Base-by-base conservation (phyloP, 2,797 vertebrate species). In the Macropodus opercularis region DNA sequence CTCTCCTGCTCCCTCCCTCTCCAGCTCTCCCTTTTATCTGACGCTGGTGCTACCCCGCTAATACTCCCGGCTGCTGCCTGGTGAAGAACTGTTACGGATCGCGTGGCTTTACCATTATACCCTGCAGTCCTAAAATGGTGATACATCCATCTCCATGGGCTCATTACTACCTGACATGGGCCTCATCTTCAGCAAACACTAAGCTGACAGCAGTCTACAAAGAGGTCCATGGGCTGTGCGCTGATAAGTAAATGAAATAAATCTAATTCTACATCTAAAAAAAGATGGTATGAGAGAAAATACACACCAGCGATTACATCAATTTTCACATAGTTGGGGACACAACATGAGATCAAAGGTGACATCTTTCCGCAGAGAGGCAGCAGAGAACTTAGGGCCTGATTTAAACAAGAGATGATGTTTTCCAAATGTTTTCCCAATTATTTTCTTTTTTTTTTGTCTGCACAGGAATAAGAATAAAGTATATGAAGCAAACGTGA, bases 81-180 rank as follows among this genome's bases (percentile, higher is more conserved):
- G 93, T 95, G 93, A 95, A 96, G 94, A 94, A 94, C 94, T 95
- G 95, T 96, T 95, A 95, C 94, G 90, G 94, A 95, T 93, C 91
- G 93, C 92, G 93, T 93, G 94, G 94, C 94, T 95, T 95, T 94
- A 92, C 93, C 94, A 95, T 95, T 94, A 94, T 91, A 95, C 94
- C 94, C 94, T 92, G 92, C 93, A 94, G 94, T 92, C 94, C 94
- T 94, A 95, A 94, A 94, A 79, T 70, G 89, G 92, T 92, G 86
- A 86, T 81, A 92, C 93, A 94, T 93, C 92, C 91, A 81, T 81
- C 79, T 86, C 86, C 77, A 69, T 87, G 84, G 87, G 84, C 88
- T 90, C 86, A 86, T 90, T 91, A 84, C 84, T 76, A 85, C 67
- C 79, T 81, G 84, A 81, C 80, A 77, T 62, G 71, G 65, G 79